These are phyloP conservation scores for Regulus satrapa DNA, from an alignment of 2,113 vertebrate species.

Conservation along the genomic window DNA sequence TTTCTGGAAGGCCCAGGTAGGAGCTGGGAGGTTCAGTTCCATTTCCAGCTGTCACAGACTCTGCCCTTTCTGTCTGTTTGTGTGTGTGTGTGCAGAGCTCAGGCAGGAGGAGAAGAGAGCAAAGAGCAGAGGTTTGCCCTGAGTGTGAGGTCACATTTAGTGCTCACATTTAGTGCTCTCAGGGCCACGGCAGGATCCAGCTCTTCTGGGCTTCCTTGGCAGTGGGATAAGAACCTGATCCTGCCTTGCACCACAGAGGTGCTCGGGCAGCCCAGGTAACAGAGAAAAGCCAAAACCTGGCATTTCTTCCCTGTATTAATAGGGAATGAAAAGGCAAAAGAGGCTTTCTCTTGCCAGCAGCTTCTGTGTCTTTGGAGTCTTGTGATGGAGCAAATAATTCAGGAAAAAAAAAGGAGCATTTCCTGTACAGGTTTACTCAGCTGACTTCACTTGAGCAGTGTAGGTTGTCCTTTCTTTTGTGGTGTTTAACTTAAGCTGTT, in stretches of 20 bases:
- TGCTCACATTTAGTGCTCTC: not conserved
- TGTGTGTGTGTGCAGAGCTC: not conserved
- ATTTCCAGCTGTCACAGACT: not conserved
- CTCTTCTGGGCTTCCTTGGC: not conserved
- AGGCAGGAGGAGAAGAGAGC: not conserved
- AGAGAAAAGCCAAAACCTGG: not conserved
- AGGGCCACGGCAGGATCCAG: not conserved
- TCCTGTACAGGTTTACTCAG: not conserved
- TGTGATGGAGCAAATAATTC: not conserved
- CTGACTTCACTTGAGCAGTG: not conserved
- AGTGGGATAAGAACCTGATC: not conserved
- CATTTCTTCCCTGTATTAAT: rapidly evolving
- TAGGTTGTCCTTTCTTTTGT: not conserved
- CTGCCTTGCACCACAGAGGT: not conserved
- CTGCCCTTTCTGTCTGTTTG: rapidly evolving
- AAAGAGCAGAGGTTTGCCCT: not conserved
- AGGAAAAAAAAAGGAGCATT: not conserved
- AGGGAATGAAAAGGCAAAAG: not conserved
- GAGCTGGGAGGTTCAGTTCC: not conserved
- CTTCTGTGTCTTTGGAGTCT: not conserved
- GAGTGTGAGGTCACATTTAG: not conserved
- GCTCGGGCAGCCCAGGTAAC: not conserved
- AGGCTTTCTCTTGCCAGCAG: not conserved
- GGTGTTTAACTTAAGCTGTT: not conserved
- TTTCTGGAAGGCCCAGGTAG: not conserved